Evolutionary conservation across 2,888 invertebrate species (phyloP).

Genomic region (Pristionchus japonicus): DNA sequence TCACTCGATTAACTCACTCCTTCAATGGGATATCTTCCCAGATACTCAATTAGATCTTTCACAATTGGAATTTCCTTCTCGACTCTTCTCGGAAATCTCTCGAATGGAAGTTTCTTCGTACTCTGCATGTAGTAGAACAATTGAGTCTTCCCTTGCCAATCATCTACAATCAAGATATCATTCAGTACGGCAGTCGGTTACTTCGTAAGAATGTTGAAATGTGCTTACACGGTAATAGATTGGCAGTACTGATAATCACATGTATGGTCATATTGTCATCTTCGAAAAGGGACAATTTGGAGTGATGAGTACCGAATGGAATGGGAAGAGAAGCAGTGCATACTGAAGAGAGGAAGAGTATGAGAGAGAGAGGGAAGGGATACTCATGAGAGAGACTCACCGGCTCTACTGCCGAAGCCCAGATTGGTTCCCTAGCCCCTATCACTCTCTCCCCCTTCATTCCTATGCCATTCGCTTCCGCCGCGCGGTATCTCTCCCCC

Average conservation of each 20-base stretch:
- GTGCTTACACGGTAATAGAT: conserved; percentile 53
- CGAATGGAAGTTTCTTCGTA: not conserved
- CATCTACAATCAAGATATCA: conserved; percentile 49
- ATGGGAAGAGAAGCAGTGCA: conserved; percentile 56
- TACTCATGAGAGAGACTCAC: not conserved
- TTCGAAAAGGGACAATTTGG: conserved; percentile 67
- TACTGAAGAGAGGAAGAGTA: conserved; percentile 20
- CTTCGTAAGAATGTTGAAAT: not conserved
- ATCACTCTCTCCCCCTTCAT: no score
- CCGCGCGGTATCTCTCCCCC: no score
- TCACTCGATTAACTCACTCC: conserved; percentile 5
- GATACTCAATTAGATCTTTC: conserved; percentile 53
- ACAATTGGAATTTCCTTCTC: conserved; percentile 47
- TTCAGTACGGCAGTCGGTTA: not conserved
- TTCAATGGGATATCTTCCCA: conserved; percentile 11
- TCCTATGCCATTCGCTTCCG: no score
- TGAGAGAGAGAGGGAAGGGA: not conserved
- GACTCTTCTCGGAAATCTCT: not conserved
- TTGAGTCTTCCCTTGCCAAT: conserved; percentile 69
- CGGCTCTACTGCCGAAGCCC: no score
- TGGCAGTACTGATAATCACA: conserved; percentile 67
- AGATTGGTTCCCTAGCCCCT: no score
- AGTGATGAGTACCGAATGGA: conserved; percentile 68
- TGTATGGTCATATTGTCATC: conserved; percentile 57
- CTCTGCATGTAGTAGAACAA: conserved; percentile 60